Evolutionary conservation across 2,888 invertebrate species (phyloP), one percentile per base, ranked within the genome.

Genomic region (Eumacrocentrus americanus): DNA sequence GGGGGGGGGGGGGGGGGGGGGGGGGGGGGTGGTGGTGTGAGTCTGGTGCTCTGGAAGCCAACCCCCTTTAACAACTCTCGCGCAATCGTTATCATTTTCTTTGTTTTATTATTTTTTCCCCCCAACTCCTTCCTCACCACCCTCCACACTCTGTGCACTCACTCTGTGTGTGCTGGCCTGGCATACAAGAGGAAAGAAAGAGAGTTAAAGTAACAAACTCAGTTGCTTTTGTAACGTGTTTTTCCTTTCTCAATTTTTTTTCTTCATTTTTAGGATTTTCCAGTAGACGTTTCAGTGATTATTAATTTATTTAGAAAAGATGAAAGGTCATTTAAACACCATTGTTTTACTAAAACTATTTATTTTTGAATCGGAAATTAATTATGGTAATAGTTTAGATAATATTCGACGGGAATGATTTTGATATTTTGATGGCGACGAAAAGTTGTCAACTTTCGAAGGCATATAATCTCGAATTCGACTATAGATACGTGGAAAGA

Each of bases 31-130:
- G 16, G 14, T 6, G n/a, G 7, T 14, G 16, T 7, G 40, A 40
- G 40, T 40, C 40, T 40, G 40, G 12, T 12, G 40, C 9, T 4
- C 29, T 29, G 40, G 7, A 40, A 40, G 40, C 40, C 40, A 6
- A n/a, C 12, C 47, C 25, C 23, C 23, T 23, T 47, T 47, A 47
- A 47, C 47, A 47, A 25, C 47, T 47, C 25, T 23, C 20, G 47
- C 47, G 9, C 29, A 25, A 47, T 47, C 47, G 47, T 47, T 23
- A 47, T 22, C 23, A 47, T 47, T 47, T 16, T 29, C 29, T 29
- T 29, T 29, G 29, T 29, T 29, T 29, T 29, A 29, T 29, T 29
- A 40, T n/a, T 40, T 40, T 40, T 14, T 40, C 16, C n/a, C 16
- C 7, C 40, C 11, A 6, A 11, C 40, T 40, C 40, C n/a, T n/a